phyloP scores from a whole-genome alignment of 2,888 invertebrate species.

The Rhimphoctona megacephalus region DNA sequence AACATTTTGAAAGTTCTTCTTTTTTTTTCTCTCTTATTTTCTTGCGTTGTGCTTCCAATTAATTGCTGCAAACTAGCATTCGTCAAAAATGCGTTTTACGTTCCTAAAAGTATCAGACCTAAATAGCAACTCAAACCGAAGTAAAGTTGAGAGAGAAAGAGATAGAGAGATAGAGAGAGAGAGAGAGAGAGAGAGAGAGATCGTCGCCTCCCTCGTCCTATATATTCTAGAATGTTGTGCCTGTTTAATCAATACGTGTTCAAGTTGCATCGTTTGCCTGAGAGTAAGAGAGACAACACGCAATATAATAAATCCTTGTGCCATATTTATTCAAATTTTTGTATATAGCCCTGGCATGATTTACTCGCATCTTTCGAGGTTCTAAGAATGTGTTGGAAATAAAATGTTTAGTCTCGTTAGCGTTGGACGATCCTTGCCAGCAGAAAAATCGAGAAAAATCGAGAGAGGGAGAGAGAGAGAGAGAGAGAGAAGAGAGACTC shows the following conservation, averaged over 20 bases:
- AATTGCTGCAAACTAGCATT: conserved; percentile 4
- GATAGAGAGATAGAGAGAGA: conserved; percentile 37
- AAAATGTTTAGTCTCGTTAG: conserved; percentile 45
- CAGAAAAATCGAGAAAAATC: not conserved
- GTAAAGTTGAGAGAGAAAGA: conserved; percentile 19
- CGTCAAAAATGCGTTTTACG: conserved; percentile 42
- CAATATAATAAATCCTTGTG: conserved; percentile 44
- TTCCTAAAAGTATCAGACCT: conserved; percentile 12
- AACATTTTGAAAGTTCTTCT: not conserved
- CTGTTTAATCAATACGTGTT: conserved; percentile 66
- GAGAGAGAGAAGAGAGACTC: conserved; percentile 16
- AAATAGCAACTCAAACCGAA: conserved; percentile 4
- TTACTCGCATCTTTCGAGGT: conserved; percentile 22
- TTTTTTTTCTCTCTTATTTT: not conserved
- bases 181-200: conserved; percentile 20
- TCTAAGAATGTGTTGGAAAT: too few relatives aligned
- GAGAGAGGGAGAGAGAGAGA: conserved; percentile 17
- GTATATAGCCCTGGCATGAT: conserved; percentile 20
- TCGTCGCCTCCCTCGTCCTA: conserved; percentile 39
- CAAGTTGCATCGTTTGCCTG: conserved; percentile 57
- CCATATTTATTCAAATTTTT: conserved; percentile 33
- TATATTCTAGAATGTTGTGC: conserved; percentile 55
- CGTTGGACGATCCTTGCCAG: conserved; percentile 20
- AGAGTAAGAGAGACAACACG: conserved; percentile 16
- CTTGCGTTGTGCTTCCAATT: not conserved